phyloP scores from a whole-genome alignment of 2,113 vertebrate species.

The Thinocorus orbignyianus region DNA sequence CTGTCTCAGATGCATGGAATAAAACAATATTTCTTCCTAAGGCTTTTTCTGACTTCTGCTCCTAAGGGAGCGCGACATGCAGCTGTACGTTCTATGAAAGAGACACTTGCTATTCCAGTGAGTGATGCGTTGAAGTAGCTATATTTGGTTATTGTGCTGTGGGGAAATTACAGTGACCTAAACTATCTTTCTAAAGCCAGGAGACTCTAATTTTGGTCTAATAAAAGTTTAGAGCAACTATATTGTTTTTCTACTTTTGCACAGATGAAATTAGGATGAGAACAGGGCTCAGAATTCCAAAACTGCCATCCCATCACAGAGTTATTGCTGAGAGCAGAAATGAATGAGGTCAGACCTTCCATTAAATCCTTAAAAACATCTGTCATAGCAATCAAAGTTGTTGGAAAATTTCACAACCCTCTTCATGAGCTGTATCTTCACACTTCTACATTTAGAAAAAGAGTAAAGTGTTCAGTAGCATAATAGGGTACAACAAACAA shows the following conservation, averaged over 20 bases:
- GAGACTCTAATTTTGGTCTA: neutral
- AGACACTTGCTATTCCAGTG: neutral
- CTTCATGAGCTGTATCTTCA: neutral
- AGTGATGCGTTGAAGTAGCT: neutral
- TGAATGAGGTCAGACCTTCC: neutral
- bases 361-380: neutral
- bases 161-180: neutral
- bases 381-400: neutral
- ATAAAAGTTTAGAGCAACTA: neutral
- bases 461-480: neutral
- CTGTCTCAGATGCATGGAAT: neutral
- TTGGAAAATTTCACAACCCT: neutral
- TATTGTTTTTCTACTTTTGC: constrained; percentile 1
- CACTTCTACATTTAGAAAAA: neutral
- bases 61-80: neutral
- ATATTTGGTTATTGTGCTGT: neutral
- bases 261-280: neutral
- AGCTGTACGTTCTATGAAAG: neutral
- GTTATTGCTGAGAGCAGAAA: neutral
- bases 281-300: neutral
- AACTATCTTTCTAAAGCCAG: neutral
- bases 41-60: constrained; percentile 17
- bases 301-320: neutral
- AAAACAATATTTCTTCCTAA: neutral
- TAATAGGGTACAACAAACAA: neutral